Evolutionary conservation across 2,113 vertebrate genomes (phyloP).

Genomic region (Aegypius monachus): DNA sequence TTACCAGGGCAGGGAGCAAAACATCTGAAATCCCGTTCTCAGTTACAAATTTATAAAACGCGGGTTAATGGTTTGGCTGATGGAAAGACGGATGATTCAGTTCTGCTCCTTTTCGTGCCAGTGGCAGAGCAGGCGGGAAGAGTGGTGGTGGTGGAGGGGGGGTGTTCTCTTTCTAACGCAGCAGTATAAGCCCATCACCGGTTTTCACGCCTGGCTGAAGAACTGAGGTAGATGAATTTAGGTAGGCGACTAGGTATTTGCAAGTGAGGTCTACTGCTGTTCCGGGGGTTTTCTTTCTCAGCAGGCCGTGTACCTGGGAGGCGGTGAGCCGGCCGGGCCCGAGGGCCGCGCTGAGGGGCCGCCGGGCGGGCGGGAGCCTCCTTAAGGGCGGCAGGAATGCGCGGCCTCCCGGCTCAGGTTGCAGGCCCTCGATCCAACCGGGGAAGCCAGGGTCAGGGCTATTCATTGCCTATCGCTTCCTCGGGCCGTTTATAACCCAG

Average conservation of each 20-base stretch:
- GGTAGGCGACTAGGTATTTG: background rate
- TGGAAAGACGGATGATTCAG: background rate
- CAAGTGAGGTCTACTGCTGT: fast-evolving
- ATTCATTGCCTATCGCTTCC: constrained; percentile 75
- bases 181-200: background rate
- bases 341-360: background rate
- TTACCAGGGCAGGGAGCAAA: background rate
- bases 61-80: background rate
- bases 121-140: background rate
- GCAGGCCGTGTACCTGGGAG: background rate
- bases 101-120: background rate
- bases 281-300: too few relatives aligned
- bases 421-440: constrained; percentile 67
- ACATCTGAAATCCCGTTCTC: background rate
- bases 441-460: constrained; percentile 67
- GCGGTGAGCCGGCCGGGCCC: background rate
- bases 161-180: background rate
- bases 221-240: too few relatives aligned
- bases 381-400: constrained; percentile 66
- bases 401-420: constrained; percentile 73
- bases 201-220: background rate
- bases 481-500: constrained; percentile 51
- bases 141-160: too few relatives aligned
- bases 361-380: background rate
- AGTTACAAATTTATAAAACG: background rate